phyloP scores from a whole-genome alignment of 2,797 vertebrate species.

The Carapus acus region DNA sequence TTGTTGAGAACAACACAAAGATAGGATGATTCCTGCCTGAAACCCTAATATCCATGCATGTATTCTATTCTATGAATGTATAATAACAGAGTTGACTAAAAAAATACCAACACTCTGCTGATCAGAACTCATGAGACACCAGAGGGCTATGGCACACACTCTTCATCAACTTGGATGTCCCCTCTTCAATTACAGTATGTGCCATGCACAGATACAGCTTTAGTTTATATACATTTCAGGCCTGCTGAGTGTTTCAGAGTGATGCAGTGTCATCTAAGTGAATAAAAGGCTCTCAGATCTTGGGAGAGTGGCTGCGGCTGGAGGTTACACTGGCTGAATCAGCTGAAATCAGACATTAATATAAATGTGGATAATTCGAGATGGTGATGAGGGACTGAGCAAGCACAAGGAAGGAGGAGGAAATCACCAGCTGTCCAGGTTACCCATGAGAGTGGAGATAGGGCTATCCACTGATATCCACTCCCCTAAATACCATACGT shows the following conservation, averaged over 20 bases:
- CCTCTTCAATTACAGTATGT: neutral
- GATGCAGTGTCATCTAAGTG: constrained; percentile 10
- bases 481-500: neutral
- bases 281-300: constrained; percentile 9
- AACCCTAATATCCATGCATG: too few species aligned
- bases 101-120: neutral
- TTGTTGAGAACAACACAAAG: neutral
- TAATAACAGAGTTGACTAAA: neutral
- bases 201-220: neutral
- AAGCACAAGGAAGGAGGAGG: neutral
- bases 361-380: constrained; percentile 41
- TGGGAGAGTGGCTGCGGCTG: constrained; percentile 18
- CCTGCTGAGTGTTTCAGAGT: constrained; percentile 15
- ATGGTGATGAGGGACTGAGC: neutral
- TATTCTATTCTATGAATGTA: too few species aligned
- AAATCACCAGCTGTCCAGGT: constrained; percentile 56
- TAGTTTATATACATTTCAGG: neutral
- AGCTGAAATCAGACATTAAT: constrained; percentile 50
- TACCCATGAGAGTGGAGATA: constrained; percentile 49
- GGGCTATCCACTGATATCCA: constrained; percentile 37
- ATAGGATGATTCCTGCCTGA: too few species aligned
- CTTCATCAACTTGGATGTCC: neutral
- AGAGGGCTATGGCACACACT: too few species aligned
- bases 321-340: constrained; percentile 41
- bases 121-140: neutral